A percentile compares a stretch with the other conserved stretches of the same genome.
Conservation (phyloP, 2,113 vertebrate species). For the human (Homo sapiens) region DNA sequence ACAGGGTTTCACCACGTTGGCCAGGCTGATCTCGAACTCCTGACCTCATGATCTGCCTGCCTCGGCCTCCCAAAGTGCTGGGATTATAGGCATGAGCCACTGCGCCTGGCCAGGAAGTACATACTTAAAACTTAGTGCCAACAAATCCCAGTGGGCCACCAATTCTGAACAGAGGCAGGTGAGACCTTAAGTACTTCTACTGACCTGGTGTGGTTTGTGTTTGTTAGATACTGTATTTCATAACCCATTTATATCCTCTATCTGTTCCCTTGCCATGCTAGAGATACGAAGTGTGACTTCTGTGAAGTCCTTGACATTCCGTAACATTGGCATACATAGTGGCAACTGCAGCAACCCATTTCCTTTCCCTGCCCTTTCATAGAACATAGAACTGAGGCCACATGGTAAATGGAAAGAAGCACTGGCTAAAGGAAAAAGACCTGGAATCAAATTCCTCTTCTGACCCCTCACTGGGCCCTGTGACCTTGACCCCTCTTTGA, state of each 20-base stretch:
- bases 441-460: background rate
- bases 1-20: no score
- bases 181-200: background rate
- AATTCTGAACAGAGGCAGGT: background rate
- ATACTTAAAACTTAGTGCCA: background rate
- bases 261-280: background rate
- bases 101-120: background rate
- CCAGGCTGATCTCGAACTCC: no score
- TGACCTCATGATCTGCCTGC: no score
- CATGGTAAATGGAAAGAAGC: background rate
- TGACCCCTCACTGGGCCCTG: background rate
- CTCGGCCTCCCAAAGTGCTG: no score
- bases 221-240: background rate
- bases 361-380: background rate
- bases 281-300: background rate
- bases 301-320: background rate
- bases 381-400: background rate
- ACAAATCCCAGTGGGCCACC: background rate
- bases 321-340: background rate
- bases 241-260: background rate
- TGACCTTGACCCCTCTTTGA: background rate
- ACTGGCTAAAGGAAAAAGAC: background rate
- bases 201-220: background rate
- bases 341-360: background rate
- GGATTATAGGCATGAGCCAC: no score